Base-by-base conservation (phyloP, 2,888 invertebrate genomes). In the Cryptus viduatorius region DNA sequence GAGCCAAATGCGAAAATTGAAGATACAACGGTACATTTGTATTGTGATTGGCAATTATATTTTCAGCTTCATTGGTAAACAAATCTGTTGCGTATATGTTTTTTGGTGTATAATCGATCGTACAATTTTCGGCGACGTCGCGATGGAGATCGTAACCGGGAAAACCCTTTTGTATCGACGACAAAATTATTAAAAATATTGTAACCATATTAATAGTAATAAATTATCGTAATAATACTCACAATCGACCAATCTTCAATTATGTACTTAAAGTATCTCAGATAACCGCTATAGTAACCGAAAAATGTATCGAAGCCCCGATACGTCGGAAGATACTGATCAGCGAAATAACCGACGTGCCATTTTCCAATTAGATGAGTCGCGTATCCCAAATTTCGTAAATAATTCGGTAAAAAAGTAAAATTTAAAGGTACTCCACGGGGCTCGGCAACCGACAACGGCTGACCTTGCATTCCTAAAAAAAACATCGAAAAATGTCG, bases 241-340 rank as follows among this genome's bases (percentile, higher is more conserved):
- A 92, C 93, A 65, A 92, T 91, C 90, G 46, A 46, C 61, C 73
- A 31, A 61, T 95, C 94, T 19, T 91, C 89, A 1, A 95, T 92
- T 1, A 95, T 95, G 82, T 96, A 95, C 89, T 96, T 96, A 90
- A 95, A 97, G 91, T 98, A 98, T 91, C 98, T 97, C 80, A 97
- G 96, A 87, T 95, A 96, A 1, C 97, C 98, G 83, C 96, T 96
- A 95, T 97, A 97, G 91, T 98, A 98, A 1, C 98, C 98, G 91
- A 96, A 97, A 92, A 98, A 97, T 4, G 95, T 95, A 88, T 97
- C 96, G 90, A 97, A 98, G 3, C 98, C 98, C 48, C 98, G 95
- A 83, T 94, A 94, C 0, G 95, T 95, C 0, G 98, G 98, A 5
- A 97, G 95, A 90, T 95, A 96, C 85, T 94, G 94, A 71, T 93